Evolutionary conservation across 2,797 vertebrate species (phyloP).

Genomic region (Babyrousa celebensis): DNA sequence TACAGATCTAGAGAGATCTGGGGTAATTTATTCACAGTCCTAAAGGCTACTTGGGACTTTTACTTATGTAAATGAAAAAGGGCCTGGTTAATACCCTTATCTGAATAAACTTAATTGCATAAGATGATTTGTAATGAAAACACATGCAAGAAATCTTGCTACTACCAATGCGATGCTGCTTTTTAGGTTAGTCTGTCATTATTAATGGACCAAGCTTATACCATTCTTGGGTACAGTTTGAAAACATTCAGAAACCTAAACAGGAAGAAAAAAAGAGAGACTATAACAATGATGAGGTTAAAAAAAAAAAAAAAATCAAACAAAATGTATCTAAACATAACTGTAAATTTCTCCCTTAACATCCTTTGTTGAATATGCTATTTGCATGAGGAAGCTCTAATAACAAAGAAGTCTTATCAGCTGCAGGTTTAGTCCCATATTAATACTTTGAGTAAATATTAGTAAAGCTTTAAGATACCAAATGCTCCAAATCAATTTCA

Average conservation of each 20-base stretch:
- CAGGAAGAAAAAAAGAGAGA: background rate
- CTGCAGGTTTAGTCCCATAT: slow-evolving; percentile 45
- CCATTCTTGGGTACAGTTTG: slow-evolving; percentile 53
- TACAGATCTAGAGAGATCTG: slow-evolving; percentile 58
- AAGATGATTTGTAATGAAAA: slow-evolving; percentile 60
- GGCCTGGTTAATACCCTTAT: slow-evolving; percentile 52
- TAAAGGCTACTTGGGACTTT: slow-evolving; percentile 52
- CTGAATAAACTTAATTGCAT: slow-evolving; percentile 51
- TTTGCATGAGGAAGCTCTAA: slow-evolving; percentile 49
- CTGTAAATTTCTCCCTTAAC: slow-evolving; percentile 56
- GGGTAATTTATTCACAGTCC: slow-evolving; percentile 72
- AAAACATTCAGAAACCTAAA: slow-evolving; percentile 78
- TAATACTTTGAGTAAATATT: slow-evolving; percentile 64
- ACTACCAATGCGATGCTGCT: slow-evolving; percentile 1
- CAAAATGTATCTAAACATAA: slow-evolving; percentile 65
- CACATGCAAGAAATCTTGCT: slow-evolving; percentile 35
- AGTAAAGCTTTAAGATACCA: slow-evolving; percentile 75
- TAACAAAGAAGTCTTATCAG: slow-evolving; percentile 57
- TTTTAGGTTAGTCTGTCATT: slow-evolving; percentile 56
- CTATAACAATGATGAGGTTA: slow-evolving; percentile 39
- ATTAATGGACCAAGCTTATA: slow-evolving; percentile 67
- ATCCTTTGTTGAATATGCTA: slow-evolving; percentile 46
- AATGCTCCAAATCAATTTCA: slow-evolving; percentile 75
- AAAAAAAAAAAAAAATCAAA: background rate
- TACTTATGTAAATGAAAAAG: slow-evolving; percentile 67